These are phyloP conservation scores for Xestia sexstrigata DNA, from an alignment of 2,888 invertebrate species.

Conservation along the genomic window DNA sequence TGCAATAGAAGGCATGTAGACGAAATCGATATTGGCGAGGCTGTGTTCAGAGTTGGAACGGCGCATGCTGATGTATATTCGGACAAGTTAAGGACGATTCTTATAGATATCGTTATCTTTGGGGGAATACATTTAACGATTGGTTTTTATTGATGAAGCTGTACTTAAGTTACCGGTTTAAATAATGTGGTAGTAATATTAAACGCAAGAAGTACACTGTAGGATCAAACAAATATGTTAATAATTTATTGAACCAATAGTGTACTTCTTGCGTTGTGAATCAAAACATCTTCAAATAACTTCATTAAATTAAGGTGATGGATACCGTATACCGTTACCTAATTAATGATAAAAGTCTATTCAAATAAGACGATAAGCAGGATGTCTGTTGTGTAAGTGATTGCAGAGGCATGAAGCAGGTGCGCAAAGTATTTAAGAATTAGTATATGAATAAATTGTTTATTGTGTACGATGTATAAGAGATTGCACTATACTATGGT, in stretches of 20 bases:
- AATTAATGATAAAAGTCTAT: background rate
- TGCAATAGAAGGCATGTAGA: conserved; percentile 55
- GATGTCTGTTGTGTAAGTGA: background rate
- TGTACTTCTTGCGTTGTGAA: background rate
- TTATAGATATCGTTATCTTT: conserved; percentile 11
- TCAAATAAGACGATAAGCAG: background rate
- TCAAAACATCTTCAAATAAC: background rate
- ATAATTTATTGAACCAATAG: background rate
- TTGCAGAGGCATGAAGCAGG: background rate
- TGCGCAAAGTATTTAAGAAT: background rate
- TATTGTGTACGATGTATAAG: no score
- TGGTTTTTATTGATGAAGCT: background rate
- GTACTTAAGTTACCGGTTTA: background rate
- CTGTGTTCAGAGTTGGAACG: conserved; percentile 30
- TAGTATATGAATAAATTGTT: background rate
- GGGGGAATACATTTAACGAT: background rate
- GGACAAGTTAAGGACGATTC: conserved; percentile 21
- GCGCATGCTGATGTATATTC: conserved; percentile 35
- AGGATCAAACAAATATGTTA: background rate
- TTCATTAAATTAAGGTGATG: background rate
- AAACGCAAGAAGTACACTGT: background rate
- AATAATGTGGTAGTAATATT: background rate
- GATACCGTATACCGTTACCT: background rate
- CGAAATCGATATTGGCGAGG: conserved; percentile 56
- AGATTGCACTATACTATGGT: background rate